Evolutionary conservation across 2,888 invertebrate species (phyloP).

Genomic region (Cephus runcator): DNA sequence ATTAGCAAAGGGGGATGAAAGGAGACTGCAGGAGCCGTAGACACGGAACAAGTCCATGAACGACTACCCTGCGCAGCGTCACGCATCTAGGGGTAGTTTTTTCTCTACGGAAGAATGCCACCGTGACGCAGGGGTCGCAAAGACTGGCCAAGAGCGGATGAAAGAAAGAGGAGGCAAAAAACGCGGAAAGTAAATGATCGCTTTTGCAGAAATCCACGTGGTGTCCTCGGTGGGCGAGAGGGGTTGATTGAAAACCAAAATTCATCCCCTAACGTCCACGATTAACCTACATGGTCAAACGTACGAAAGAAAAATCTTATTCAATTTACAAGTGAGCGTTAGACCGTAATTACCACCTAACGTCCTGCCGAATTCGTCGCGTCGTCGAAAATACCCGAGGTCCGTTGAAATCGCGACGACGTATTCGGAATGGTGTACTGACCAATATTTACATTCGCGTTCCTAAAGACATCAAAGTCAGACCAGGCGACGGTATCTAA

Average conservation of each 20-base stretch:
- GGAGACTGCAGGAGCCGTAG: neutral
- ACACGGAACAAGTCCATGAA: neutral
- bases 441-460: neutral
- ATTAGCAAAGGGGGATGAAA: neutral
- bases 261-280: neutral
- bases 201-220: neutral
- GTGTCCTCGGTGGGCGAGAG: neutral
- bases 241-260: neutral
- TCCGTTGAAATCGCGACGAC: neutral
- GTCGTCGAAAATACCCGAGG: too few relatives aligned
- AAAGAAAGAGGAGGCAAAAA: neutral
- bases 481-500: too few relatives aligned
- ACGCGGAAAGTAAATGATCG: neutral
- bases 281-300: conserved; percentile 50
- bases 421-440: neutral
- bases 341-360: too few relatives aligned
- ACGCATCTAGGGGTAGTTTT: neutral
- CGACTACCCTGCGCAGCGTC: neutral
- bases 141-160: neutral
- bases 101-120: neutral
- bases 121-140: neutral
- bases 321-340: conserved; percentile 38
- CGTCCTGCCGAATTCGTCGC: too few relatives aligned
- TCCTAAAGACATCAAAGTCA: neutral
- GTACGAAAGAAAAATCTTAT: conserved; percentile 48